These are phyloP conservation scores for Phaetusa simplex DNA, from an alignment of 2,113 vertebrate genomes.

Conservation along the genomic window DNA sequence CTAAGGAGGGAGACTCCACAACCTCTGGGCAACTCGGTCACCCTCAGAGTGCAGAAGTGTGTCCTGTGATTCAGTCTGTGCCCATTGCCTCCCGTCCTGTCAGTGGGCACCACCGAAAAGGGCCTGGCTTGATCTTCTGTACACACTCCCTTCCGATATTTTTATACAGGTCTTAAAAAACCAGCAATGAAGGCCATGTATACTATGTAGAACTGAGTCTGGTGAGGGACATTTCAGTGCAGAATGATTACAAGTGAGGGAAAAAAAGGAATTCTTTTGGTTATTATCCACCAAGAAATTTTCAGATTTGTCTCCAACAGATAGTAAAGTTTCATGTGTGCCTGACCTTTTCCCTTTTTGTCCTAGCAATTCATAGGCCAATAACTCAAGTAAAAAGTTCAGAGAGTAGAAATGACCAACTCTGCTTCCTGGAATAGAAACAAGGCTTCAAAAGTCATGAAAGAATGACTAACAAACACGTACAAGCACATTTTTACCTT, in stretches of 20 bases:
- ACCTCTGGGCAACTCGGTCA: background rate
- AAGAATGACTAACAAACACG: background rate
- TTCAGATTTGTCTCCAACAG: background rate
- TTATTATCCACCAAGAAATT: background rate
- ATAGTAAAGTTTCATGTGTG: background rate
- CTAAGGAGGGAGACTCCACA: background rate
- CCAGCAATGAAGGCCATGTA: background rate
- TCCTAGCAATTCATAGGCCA: background rate
- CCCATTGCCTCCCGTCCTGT: background rate
- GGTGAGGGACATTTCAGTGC: background rate
- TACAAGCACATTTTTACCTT: background rate
- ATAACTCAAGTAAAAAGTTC: background rate
- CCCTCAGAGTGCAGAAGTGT: background rate
- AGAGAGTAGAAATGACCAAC: background rate
- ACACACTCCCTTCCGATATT: background rate
- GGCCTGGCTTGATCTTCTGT: background rate
- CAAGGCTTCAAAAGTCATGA: background rate
- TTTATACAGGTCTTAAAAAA: background rate
- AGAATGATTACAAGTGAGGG: background rate
- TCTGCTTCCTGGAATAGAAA: background rate
- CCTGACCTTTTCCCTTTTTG: background rate
- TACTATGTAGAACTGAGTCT: background rate
- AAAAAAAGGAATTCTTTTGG: background rate
- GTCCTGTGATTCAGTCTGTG: background rate
- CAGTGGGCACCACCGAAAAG: background rate